Conservation (phyloP, 2,888 invertebrate genomes). For the Aphodius granarius region DNA sequence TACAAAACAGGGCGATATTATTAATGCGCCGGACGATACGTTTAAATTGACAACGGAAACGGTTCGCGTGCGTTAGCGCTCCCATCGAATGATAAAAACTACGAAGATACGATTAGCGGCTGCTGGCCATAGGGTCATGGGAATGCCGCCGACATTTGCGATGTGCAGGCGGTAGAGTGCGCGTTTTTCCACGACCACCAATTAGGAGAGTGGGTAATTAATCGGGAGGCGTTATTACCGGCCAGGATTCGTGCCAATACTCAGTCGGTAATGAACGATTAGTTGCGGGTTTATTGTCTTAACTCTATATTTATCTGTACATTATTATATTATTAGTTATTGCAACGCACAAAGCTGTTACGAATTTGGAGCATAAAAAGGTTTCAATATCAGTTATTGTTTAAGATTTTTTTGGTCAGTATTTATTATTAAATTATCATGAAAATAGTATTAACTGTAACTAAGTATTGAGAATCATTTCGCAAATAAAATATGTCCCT, state of each 20-base stretch:
- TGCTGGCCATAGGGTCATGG: background rate
- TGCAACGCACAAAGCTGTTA: no score
- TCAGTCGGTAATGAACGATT: background rate
- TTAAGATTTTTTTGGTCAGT: no score
- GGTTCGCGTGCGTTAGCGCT: background rate
- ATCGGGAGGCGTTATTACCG: background rate
- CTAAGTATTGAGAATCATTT: no score
- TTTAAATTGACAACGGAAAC: background rate
- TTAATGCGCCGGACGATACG: background rate
- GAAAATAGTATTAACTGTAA: no score
- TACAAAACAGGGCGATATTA: background rate
- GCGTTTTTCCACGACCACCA: background rate
- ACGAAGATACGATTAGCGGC: background rate
- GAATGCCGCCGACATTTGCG: background rate
- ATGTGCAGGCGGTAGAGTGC: background rate
- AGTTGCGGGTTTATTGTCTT: background rate
- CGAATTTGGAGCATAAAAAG: no score
- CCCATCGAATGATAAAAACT: background rate
- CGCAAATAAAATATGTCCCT: no score
- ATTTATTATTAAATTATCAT: no score
- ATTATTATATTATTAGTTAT: no score
- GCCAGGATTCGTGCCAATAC: background rate
- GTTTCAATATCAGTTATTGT: no score
- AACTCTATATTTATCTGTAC: no score
- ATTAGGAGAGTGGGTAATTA: background rate